These are phyloP conservation scores for Oscheius sp. DNA, from an alignment of 2,888 invertebrate species.

Conservation along the genomic window DNA sequence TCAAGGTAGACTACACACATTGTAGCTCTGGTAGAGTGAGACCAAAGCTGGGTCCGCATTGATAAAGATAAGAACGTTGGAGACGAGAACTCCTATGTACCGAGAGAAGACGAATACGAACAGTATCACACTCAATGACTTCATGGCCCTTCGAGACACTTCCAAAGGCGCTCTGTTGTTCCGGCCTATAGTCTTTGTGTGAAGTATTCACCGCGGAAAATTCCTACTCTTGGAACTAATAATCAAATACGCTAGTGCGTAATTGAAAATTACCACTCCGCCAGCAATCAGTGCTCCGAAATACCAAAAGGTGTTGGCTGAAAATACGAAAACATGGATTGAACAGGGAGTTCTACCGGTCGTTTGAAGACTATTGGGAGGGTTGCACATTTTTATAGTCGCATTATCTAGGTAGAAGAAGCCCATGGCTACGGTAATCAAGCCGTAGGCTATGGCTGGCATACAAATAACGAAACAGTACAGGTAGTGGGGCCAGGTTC, in stretches of 20 bases:
- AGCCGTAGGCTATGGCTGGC: conserved; percentile 24
- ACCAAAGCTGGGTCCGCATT: conserved; percentile 26
- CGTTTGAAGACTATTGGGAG: conserved; percentile 28
- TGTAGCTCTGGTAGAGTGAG: conserved; percentile 34
- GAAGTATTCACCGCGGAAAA: neutral
- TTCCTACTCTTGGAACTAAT: conserved; percentile 29
- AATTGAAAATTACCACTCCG: conserved; percentile 29
- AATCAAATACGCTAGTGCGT: conserved; percentile 6
- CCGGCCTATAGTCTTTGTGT: conserved; percentile 6
- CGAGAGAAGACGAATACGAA: conserved; percentile 36
- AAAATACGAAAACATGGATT: neutral
- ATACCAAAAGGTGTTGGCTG: conserved; percentile 31
- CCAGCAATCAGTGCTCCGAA: conserved; percentile 33
- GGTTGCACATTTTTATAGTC: conserved; percentile 26
- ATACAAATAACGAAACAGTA: conserved; percentile 24
- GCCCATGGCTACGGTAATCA: conserved; percentile 16
- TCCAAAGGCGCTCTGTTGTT: conserved; percentile 18
- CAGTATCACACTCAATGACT: conserved; percentile 30
- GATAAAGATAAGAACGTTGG: conserved; percentile 18
- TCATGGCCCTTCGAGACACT: conserved; percentile 27
- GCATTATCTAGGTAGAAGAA: conserved; percentile 21
- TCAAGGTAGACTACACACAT: conserved; percentile 15
- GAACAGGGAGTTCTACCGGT: neutral
- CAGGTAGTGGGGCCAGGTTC: neutral
- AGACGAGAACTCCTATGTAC: conserved; percentile 31